Evolutionary conservation across 2,888 invertebrate genomes (phyloP).

Genomic region (Xestia xanthographa): DNA sequence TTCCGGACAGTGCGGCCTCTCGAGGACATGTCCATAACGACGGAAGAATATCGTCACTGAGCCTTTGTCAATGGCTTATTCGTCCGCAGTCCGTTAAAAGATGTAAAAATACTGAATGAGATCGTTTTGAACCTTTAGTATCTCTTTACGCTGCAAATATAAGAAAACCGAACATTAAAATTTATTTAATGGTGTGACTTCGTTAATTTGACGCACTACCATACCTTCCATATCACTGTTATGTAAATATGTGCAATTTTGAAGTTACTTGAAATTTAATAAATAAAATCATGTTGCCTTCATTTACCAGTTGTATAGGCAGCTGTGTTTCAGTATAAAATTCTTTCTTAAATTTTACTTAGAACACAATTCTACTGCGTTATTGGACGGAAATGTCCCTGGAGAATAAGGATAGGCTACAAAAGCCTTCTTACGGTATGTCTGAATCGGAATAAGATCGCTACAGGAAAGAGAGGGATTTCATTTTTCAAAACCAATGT

Average conservation of each 20-base stretch:
- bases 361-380: not conserved
- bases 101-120: not conserved
- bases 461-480: slow-evolving; percentile 2
- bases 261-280: too few species aligned
- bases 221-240: too few species aligned
- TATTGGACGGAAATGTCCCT: not conserved
- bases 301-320: too few species aligned
- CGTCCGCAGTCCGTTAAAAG: not conserved
- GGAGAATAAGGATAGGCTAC: not conserved
- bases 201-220: too few species aligned
- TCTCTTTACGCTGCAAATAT: not conserved
- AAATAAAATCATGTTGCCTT: too few species aligned
- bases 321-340: too few species aligned
- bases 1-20: slow-evolving; percentile 14
- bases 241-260: too few species aligned
- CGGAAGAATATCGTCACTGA: slow-evolving; percentile 1
- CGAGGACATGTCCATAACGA: slow-evolving; percentile 22
- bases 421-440: slow-evolving; percentile 49
- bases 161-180: too few species aligned
- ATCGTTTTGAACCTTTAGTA: not conserved
- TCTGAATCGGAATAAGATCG: slow-evolving; percentile 54
- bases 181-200: too few species aligned
- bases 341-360: not conserved
- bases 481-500: slow-evolving; percentile 6
- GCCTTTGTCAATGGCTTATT: slow-evolving; percentile 17